A percentile compares a stretch with the other conserved stretches of the same genome.
Conservation (phyloP, 2,113 vertebrate species). For the Nesospiza acunhae region DNA sequence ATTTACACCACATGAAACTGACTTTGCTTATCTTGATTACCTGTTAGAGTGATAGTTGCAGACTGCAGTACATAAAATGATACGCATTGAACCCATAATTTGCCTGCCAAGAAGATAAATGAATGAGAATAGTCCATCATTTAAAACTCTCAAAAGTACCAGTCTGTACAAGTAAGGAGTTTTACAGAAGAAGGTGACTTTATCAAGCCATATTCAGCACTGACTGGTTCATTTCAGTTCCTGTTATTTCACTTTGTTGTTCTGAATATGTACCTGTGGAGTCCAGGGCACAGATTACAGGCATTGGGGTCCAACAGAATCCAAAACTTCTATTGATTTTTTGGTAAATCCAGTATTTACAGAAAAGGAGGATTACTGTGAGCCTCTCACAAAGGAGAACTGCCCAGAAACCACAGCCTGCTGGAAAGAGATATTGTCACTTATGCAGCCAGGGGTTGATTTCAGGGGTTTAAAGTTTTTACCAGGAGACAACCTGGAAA, state of each 20-base stretch:
- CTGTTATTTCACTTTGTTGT: neutral
- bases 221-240: neutral
- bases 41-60: neutral
- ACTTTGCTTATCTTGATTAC: neutral
- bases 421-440: neutral
- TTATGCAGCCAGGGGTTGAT: neutral
- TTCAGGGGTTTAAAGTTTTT: neutral
- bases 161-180: neutral
- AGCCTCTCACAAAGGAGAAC: neutral
- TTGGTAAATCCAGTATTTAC: neutral
- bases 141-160: neutral
- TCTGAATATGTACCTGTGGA: neutral
- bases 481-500: neutral
- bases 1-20: neutral
- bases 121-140: neutral
- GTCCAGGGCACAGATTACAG: neutral
- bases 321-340: conserved; percentile 12
- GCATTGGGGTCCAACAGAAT: neutral
- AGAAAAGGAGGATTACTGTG: conserved; percentile 21
- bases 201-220: neutral
- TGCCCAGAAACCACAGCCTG: neutral
- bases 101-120: neutral
- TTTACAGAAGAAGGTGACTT: conserved; percentile 2
- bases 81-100: neutral
- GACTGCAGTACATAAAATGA: neutral